Conservation (phyloP, 1,140 invertebrate species). For the Dolichoris vasculosae region DNA sequence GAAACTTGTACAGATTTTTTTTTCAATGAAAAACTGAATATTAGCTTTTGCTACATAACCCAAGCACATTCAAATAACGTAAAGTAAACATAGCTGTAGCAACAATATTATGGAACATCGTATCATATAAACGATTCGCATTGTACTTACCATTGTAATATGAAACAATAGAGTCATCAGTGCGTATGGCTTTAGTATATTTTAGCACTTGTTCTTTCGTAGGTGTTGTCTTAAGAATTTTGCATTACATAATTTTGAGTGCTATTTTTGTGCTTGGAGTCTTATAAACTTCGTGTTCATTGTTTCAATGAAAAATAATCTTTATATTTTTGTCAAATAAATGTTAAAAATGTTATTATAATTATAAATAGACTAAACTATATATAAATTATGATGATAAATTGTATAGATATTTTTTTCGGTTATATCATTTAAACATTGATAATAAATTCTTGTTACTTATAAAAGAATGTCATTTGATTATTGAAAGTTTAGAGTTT, state of each 20-base stretch:
- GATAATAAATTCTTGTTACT: no score
- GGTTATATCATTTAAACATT: no score
- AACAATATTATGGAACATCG: neutral
- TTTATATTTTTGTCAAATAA: no score
- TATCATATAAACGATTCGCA: neutral
- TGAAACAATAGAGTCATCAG: constrained; percentile 5
- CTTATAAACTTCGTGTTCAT: neutral
- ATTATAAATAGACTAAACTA: no score
- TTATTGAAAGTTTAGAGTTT: no score
- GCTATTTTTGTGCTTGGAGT: neutral
- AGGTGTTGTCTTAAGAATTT: neutral
- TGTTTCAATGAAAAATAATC: no score
- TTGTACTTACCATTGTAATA: neutral
- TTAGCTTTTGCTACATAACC: neutral
- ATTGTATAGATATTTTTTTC: no score
- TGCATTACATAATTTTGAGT: neutral
- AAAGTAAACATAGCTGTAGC: neutral
- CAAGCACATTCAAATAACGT: neutral
- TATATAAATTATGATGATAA: no score
- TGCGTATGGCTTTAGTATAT: neutral
- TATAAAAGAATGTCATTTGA: no score
- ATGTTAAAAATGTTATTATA: no score
- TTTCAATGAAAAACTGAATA: neutral
- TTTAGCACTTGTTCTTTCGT: constrained; percentile 6
- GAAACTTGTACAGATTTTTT: neutral